These are phyloP conservation scores for Trissolcus brochymenae DNA, from an alignment of 2,888 invertebrate species.

Conservation along the genomic window DNA sequence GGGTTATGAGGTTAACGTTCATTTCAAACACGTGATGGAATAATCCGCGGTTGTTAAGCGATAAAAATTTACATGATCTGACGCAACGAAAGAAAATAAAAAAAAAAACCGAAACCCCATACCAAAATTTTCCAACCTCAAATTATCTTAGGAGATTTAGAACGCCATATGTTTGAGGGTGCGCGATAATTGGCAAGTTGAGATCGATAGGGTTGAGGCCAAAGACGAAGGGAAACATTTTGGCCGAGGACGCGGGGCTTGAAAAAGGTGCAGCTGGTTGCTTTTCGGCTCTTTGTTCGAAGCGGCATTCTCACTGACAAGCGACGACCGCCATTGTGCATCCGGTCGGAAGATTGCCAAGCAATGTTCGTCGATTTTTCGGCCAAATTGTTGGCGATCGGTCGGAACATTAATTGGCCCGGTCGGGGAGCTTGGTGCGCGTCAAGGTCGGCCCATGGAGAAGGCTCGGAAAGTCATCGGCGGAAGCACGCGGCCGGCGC, in stretches of 20 bases:
- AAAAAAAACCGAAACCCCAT: no score
- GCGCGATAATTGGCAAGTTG: not conserved
- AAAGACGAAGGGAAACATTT: not conserved
- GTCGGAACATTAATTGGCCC: no score
- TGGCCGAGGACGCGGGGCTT: not conserved
- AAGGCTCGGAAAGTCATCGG: not conserved
- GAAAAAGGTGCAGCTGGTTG: not conserved
- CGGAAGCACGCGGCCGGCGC: conserved; percentile 42
- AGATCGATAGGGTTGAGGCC: not conserved
- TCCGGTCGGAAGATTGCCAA: conserved; percentile 60
- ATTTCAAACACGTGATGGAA: conserved; percentile 29
- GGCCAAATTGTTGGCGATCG: not conserved
- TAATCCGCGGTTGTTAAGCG: conserved; percentile 15
- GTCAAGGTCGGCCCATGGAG: not conserved
- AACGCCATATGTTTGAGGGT: not conserved
- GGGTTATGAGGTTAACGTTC: conserved; percentile 34
- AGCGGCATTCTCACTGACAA: conserved; percentile 60
- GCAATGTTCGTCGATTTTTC: not conserved
- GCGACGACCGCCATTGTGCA: conserved; percentile 72
- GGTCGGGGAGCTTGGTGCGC: no score
- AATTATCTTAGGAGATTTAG: not conserved
- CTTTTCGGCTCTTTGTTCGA: conserved; percentile 23
- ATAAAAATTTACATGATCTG: conserved; percentile 18
- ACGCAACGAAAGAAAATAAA: conserved; percentile 7
- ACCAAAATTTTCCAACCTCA: not conserved